Evolutionary conservation across 2,888 invertebrate species (phyloP), one percentile per base, ranked within the genome.

Genomic region (Leistus spinibarbis): DNA sequence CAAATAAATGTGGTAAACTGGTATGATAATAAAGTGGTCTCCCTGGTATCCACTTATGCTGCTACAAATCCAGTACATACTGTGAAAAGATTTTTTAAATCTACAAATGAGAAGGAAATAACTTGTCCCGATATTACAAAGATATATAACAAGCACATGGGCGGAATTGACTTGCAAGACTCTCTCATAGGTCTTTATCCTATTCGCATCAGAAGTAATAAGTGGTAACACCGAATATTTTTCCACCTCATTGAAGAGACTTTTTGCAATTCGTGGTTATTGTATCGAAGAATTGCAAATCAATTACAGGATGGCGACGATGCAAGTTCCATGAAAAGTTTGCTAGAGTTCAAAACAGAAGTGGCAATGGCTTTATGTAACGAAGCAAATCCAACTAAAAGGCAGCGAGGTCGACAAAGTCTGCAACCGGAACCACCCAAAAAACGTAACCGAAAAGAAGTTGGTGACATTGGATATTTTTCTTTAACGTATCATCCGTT

Each of bases 141-240:
- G 78, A 79, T 81, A 17, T 83, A 84, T 77, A 83, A 83, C 80
- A 80, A 79, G 74, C 82, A 83, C 75, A 84, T 83, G 83, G 82
- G 82, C 65, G 82, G 82, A 77, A 83, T 82, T 54, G 83, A 83
- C 65, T 80, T 83, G 63, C 80, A 82, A 79, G 82, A 84, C 79
- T 82, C 75, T 9, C 69, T 79, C 1, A 66, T 78, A 23, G 78
- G 76, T 7, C 40, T 78, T 19, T 77, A 78, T 69, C 69, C 65
- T 17, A 77, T 76, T 13, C 64, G 68, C n/a, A 63, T 77, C 10
- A 81, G 81, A 77, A 81, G 81, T 78, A 82, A 80, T 80, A 83
- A 84, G 76, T 83, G 82, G 82, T 82, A 83, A 65, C 76, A 83
- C 76, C 80, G 81, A 78, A 79, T 83, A 76, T 84, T 84, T 79